Percentiles rank a stretch among this genome's conserved stretches.
phyloP scores from a whole-genome alignment of 1,140 invertebrate species.

The Bombyx mandarina region DNA sequence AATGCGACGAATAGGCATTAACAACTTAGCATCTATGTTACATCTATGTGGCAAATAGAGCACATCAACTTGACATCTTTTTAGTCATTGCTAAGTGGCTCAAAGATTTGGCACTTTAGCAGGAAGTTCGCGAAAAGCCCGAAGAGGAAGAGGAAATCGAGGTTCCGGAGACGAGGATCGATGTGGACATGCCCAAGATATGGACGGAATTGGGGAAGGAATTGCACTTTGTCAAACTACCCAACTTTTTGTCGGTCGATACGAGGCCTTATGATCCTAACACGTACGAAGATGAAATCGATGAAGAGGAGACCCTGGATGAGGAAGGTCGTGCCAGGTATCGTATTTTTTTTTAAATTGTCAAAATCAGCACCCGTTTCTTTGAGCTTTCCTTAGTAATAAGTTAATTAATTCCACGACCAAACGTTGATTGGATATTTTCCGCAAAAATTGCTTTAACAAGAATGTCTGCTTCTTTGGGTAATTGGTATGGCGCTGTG shows the following conservation, averaged over 20 bases:
- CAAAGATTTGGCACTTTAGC: not conserved
- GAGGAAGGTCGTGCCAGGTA: conserved; percentile 95
- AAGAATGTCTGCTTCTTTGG: too few relatives aligned
- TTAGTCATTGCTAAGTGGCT: too few relatives aligned
- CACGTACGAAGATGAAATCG: conserved; percentile 99
- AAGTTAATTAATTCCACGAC: too few relatives aligned
- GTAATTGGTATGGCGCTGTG: too few relatives aligned
- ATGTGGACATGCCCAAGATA: conserved; percentile 97
- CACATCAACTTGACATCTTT: too few relatives aligned
- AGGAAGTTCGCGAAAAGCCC: conserved; percentile 65
- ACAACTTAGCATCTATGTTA: too few relatives aligned
- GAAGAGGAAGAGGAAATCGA: conserved; percentile 83
- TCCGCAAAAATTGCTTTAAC: too few relatives aligned
- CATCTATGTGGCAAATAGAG: too few relatives aligned
- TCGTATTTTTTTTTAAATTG: not conserved
- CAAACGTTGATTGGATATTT: too few relatives aligned
- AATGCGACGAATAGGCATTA: too few relatives aligned
- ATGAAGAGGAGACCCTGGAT: conserved; percentile 97
- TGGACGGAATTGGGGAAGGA: conserved; percentile 91
- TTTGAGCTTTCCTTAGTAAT: too few relatives aligned
- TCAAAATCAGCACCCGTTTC: not conserved
- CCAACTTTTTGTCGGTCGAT: conserved; percentile 93
- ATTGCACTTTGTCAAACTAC: conserved; percentile 95
- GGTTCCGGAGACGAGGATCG: conserved; percentile 92
- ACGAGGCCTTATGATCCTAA: conserved; percentile 94